Evolutionary conservation across 2,888 invertebrate genomes (phyloP), one percentile per base, ranked within the genome.

Genomic region (Orthonevra nobilis): DNA sequence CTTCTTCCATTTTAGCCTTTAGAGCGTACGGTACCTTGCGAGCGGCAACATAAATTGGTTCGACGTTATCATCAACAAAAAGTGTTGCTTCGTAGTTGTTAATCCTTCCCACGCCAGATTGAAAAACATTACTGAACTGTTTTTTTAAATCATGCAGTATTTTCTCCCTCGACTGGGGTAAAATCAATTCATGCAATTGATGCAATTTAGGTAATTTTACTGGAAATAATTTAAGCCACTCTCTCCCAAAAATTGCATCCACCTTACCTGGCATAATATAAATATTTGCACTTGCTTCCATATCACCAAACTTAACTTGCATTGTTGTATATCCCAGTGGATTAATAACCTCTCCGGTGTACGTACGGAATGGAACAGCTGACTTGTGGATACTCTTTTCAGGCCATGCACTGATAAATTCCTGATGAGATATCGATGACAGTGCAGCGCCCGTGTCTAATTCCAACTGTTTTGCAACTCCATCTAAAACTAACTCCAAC

Each of bases 201-300:
- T 60, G 5, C 30, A 54, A 2, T 61, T 61, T n/a, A 9, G 50
- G 50, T 9, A 46, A 23, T 26, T 48, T 23, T 5, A 60, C 48
- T 9, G 10, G 7, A 36, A 61, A 38, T 12, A 38, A 9, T 34
- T 38, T 26, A 5, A 63, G 28, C 48, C 44, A 56, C 48, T 63
- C 46, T 54, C 70, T 32, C 5, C 54, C 61, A 5, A 54, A 68
- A 48, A 56, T 54, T 36, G 48, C 48, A 40, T 58, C 38, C 7
- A 68, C 68, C 7, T 23, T 38, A 2, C 56, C 48, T 7, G 68
- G 58, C 68, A 54, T 56, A 23, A 72, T 20, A 9, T 48, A 72
- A 1, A 72, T 38, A 38, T 63, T 72, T 10, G 48, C 60, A 7
- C 17, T 56, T 7, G 26, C 42, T 10, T 26, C 40, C 9, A 38